Percentiles rank a stretch among this genome's conserved stretches.
phyloP scores from a whole-genome alignment of 2,888 invertebrate species.

The Drosophila cognata region DNA sequence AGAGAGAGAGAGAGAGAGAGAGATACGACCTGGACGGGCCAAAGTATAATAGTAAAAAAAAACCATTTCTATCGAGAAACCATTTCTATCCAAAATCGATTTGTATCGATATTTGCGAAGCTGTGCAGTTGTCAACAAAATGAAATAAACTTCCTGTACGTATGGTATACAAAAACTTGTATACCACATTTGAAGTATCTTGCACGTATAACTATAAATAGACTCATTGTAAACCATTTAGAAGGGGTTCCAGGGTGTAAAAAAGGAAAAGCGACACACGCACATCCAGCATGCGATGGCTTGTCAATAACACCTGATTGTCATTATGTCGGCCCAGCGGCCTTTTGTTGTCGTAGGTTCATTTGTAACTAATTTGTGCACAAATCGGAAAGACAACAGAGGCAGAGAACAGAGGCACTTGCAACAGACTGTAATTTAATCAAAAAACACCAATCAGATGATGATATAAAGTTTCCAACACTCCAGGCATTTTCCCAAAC shows the following conservation, averaged over 20 bases:
- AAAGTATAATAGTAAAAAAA: background rate
- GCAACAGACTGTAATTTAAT: conserved; percentile 59
- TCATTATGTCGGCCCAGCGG: conserved; percentile 48
- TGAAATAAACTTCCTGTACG: background rate
- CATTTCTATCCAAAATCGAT: background rate
- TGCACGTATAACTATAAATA: background rate
- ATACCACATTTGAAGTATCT: too few species aligned
- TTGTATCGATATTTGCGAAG: background rate
- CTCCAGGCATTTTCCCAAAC: conserved; percentile 36
- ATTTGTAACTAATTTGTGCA: conserved; percentile 80
- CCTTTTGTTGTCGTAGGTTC: conserved; percentile 76
- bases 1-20: too few species aligned
- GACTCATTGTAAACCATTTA: background rate
- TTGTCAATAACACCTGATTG: conserved; percentile 60
- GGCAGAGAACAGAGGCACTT: conserved; percentile 12
- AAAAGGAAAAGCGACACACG: conserved; percentile 3
- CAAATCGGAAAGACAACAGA: conserved; percentile 72
- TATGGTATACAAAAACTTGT: background rate
- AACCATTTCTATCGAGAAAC: background rate
- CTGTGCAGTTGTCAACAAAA: background rate
- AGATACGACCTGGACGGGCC: too few species aligned
- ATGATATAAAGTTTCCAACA: conserved; percentile 63
- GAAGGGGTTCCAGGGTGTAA: background rate
- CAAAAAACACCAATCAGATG: conserved; percentile 32
- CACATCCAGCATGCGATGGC: conserved; percentile 38